A percentile compares a stretch with the other conserved stretches of the same genome.
Conservation (phyloP, 2,113 vertebrate genomes). For the Spermophilus dauricus region DNA sequence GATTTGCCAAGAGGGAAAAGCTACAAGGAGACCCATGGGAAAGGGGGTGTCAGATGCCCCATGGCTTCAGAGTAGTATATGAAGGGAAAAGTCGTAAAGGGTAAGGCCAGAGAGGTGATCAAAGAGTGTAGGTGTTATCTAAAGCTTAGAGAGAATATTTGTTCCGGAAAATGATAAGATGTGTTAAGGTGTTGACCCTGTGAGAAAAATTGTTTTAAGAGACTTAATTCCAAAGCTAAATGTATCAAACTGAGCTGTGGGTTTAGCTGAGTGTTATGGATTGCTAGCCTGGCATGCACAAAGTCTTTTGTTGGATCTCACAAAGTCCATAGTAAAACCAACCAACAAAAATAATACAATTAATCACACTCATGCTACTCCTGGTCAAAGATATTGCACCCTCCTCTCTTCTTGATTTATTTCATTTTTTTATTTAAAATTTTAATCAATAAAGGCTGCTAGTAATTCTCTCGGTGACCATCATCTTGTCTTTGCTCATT, state of each 20-base stretch:
- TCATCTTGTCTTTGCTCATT: conserved; percentile 25
- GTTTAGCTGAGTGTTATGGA: background rate
- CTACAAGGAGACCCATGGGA: fast-evolving
- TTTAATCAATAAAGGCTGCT: background rate
- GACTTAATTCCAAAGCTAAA: background rate
- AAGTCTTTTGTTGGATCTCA: background rate
- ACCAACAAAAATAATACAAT: background rate
- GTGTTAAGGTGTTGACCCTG: background rate
- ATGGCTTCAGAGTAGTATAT: background rate
- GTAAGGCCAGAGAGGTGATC: background rate
- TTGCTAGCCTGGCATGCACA: background rate
- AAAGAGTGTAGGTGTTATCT: background rate
- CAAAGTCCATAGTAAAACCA: too few relatives aligned
- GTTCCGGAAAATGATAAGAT: background rate
- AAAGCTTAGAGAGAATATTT: background rate
- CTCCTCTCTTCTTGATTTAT: background rate
- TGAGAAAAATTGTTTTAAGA: background rate
- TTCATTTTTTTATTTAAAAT: conserved; percentile 22
- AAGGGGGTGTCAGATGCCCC: too few relatives aligned
- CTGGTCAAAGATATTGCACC: background rate
- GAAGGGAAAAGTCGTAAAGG: background rate
- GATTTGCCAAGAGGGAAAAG: background rate
- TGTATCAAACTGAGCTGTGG: background rate
- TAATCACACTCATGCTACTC: background rate
- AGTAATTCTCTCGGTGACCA: background rate